Percentiles rank a stretch among this genome's conserved stretches.
phyloP scores from a whole-genome alignment of 2,113 vertebrate genomes.

The Lampris megalopsis region DNA sequence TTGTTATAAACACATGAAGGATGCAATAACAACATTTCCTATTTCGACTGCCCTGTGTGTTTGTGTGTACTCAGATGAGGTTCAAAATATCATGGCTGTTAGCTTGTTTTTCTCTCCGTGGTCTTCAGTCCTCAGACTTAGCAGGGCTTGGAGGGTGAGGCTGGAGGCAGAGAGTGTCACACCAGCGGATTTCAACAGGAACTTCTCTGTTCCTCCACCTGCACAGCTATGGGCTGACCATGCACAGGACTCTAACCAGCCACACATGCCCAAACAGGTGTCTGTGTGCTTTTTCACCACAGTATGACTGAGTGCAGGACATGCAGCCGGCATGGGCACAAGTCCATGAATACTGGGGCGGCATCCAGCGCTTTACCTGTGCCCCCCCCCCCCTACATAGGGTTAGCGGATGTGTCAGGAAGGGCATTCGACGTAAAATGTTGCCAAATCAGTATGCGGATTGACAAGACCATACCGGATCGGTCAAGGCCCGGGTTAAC shows the following conservation, averaged over 20 bases:
- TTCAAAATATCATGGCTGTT: background rate
- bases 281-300: constrained; percentile 9
- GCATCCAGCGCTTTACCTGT: too few relatives aligned
- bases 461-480: too few relatives aligned
- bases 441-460: too few relatives aligned
- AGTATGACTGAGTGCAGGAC: too few relatives aligned
- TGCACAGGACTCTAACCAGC: constrained; percentile 39
- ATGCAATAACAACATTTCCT: constrained; percentile 17
- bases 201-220: constrained; percentile 11
- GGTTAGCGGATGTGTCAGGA: too few relatives aligned
- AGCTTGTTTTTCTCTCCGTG: constrained; percentile 26
- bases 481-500: too few relatives aligned
- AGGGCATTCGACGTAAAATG: too few relatives aligned
- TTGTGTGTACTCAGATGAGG: constrained; percentile 7
- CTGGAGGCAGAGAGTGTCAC: constrained; percentile 47
- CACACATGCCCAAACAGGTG: constrained; percentile 51
- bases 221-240: constrained; percentile 22
- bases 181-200: constrained; percentile 37
- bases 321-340: too few relatives aligned
- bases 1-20: background rate
- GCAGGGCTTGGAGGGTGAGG: constrained; percentile 20
- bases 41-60: constrained; percentile 26
- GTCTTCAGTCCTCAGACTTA: background rate
- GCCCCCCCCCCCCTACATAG: too few relatives aligned
- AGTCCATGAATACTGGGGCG: too few relatives aligned